Conservation (phyloP, 2,797 vertebrate genomes). For the Pangasius sanitwongsei region DNA sequence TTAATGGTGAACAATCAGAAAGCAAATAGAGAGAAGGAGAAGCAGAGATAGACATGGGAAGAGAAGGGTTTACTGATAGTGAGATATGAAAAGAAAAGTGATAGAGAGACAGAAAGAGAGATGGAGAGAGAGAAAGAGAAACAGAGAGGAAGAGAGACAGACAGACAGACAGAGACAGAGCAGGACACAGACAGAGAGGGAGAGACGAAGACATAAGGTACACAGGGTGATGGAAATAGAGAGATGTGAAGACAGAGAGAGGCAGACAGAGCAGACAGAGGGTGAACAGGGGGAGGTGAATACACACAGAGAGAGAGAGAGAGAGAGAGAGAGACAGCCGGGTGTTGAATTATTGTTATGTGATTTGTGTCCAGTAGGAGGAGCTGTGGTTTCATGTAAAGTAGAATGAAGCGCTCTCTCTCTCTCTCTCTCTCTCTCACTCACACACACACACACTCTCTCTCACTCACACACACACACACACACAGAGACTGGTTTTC, state of each 20-base stretch:
- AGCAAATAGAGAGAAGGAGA: background rate
- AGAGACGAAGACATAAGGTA: background rate
- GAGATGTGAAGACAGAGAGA: background rate
- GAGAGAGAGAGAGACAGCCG: background rate
- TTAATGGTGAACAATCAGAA: background rate
- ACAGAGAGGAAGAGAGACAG: background rate
- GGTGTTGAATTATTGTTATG: background rate
- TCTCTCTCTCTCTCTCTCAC: background rate
- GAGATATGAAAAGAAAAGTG: background rate
- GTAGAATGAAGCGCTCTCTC: slow-evolving; percentile 20
- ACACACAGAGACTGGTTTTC: no score
- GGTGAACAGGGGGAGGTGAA: no score
- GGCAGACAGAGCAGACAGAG: background rate
- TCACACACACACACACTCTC: background rate
- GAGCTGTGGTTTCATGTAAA: slow-evolving; percentile 48
- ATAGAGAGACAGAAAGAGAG: background rate
- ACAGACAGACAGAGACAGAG: background rate
- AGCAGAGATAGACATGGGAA: background rate
- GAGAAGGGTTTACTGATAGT: background rate
- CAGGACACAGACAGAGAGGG: background rate
- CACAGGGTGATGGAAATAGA: background rate
- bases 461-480: background rate
- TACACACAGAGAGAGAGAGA: background rate
- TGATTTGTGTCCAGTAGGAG: slow-evolving; percentile 37
- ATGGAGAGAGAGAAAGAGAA: background rate